Percentiles rank a stretch among this genome's conserved stretches.
phyloP scores from a whole-genome alignment of 1,140 invertebrate genomes.

The Drosophila pectinifera region DNA sequence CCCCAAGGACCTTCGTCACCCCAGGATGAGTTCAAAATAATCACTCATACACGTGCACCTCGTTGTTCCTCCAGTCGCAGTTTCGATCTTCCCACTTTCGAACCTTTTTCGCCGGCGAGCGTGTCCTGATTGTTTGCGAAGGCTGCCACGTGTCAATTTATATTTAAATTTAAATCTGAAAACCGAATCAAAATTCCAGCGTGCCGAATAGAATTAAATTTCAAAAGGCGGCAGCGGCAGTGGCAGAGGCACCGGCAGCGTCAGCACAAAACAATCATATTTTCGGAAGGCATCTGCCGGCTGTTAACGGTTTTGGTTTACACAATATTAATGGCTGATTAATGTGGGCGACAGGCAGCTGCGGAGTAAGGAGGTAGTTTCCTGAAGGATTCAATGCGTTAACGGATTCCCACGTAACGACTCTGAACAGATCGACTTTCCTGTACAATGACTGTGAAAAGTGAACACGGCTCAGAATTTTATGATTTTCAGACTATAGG shows the following conservation, averaged over 20 bases:
- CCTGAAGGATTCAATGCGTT: constrained; percentile 15
- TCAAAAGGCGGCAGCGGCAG: constrained; percentile 44
- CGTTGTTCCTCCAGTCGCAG: constrained; percentile 11
- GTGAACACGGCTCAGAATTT: background rate
- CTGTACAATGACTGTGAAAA: constrained; percentile 2
- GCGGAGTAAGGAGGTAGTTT: constrained; percentile 23
- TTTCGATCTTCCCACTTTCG: constrained; percentile 26
- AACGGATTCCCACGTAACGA: constrained; percentile 14
- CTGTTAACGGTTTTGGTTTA: constrained; percentile 59
- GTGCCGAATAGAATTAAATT: constrained; percentile 72
- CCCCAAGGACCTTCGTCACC: constrained; percentile 2
- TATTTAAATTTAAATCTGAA: constrained; percentile 82
- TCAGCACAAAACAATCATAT: constrained; percentile 70
- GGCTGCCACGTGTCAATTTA: constrained; percentile 76
- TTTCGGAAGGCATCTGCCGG: constrained; percentile 37
- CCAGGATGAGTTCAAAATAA: constrained; percentile 42
- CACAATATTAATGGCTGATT: constrained; percentile 76
- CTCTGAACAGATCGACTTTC: constrained; percentile 29
- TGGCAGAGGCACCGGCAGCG: constrained; percentile 13
- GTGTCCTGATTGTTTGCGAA: constrained; percentile 45
- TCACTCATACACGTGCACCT: constrained; percentile 51
- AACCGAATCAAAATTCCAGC: constrained; percentile 61
- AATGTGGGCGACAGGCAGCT: constrained; percentile 41
- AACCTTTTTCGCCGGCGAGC: constrained; percentile 47
- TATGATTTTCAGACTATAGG: background rate